phyloP scores from a whole-genome alignment of 1,140 invertebrate species.

The Trichoplusia ni region DNA sequence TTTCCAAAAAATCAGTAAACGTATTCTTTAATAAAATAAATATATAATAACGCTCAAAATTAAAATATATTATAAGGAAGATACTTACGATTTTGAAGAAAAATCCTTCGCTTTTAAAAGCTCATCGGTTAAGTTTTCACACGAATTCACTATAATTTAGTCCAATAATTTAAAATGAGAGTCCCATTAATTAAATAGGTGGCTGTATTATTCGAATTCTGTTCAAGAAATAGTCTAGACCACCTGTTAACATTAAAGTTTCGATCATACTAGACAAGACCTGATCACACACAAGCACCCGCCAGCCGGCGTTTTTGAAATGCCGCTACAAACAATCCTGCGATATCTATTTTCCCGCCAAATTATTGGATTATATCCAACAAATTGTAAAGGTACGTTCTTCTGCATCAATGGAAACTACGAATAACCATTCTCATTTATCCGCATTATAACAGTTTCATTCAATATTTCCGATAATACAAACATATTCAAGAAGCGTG shows the following conservation, averaged over 20 bases:
- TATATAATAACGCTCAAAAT: no score
- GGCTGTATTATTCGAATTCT: background rate
- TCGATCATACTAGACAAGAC: conserved; percentile 18
- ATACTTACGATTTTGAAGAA: background rate
- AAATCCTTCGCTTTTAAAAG: background rate
- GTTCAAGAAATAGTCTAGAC: background rate
- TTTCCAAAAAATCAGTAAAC: no score
- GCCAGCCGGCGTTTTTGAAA: conserved; percentile 33
- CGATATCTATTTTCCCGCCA: conserved; percentile 30
- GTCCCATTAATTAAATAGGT: background rate
- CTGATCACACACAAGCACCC: background rate
- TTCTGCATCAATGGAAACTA: background rate
- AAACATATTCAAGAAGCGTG: background rate
- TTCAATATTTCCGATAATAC: background rate
- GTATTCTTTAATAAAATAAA: no score
- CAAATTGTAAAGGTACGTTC: background rate
- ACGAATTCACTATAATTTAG: background rate
- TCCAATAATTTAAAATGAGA: background rate
- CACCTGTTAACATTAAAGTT: conserved; percentile 27
- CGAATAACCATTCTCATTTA: background rate
- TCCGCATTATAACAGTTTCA: background rate
- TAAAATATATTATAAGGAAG: no score
- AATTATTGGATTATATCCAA: conserved; percentile 4
- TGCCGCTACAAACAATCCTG: conserved; percentile 29
- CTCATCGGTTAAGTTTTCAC: background rate